These are phyloP conservation scores for Distichodus sexfasciatus DNA, from an alignment of 2,797 vertebrate species.

Conservation along the genomic window DNA sequence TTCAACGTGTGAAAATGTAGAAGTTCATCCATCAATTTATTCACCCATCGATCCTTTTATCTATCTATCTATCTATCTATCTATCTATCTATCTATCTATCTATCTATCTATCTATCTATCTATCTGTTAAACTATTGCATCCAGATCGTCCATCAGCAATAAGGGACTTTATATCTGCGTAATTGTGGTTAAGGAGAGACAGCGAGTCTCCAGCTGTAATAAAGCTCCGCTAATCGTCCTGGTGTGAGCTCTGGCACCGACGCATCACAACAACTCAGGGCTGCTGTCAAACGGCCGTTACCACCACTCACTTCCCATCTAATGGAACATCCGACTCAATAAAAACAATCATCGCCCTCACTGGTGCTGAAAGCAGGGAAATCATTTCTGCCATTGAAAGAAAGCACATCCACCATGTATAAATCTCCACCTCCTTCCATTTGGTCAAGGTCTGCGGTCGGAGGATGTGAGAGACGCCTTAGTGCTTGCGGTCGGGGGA, in stretches of 20 bases:
- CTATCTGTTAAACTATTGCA: too few relatives aligned
- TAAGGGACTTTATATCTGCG: conserved; percentile 55
- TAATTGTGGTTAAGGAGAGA: conserved; percentile 60
- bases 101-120: too few relatives aligned
- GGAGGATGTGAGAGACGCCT: background rate
- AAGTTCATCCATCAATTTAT: background rate
- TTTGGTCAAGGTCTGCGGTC: conserved; percentile 8
- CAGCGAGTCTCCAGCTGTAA: conserved; percentile 52
- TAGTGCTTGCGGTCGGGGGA: conserved; percentile 18
- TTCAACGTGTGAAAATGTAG: background rate
- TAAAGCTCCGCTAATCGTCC: conserved; percentile 68
- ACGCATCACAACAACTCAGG: conserved; percentile 64
- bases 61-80: too few relatives aligned
- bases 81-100: too few relatives aligned
- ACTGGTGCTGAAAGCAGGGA: conserved; percentile 69
- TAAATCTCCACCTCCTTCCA: conserved; percentile 53
- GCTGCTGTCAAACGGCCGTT: conserved; percentile 72
- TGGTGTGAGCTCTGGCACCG: conserved; percentile 66
- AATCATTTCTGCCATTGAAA: conserved; percentile 71
- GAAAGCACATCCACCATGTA: conserved; percentile 61
- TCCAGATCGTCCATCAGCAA: background rate
- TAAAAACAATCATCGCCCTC: conserved; percentile 76
- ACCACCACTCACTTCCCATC: conserved; percentile 61
- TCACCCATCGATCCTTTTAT: background rate
- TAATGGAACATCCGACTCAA: conserved; percentile 80